Evolutionary conservation across 2,113 vertebrate genomes (phyloP).

Genomic region (Benitochromis conjunctus): DNA sequence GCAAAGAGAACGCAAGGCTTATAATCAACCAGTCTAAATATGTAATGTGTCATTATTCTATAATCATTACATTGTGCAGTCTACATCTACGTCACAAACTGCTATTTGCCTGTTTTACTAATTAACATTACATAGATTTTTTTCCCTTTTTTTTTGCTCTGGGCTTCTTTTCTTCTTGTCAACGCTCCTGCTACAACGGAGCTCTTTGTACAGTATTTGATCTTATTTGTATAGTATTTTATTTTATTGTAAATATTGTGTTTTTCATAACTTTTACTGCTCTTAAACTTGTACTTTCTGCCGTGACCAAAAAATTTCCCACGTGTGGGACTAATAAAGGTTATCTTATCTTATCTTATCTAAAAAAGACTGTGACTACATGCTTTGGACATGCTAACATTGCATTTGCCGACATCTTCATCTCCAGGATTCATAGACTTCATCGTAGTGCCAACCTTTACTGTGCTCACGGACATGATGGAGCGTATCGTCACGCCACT

Average conservation of each 20-base stretch:
- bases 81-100: neutral
- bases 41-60: neutral
- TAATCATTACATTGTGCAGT: neutral
- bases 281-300: too few species aligned
- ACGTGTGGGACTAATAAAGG: too few species aligned
- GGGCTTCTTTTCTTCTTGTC: neutral
- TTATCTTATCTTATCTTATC: too few species aligned
- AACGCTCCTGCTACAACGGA: neutral
- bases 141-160: neutral
- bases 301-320: too few species aligned
- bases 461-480: constrained; percentile 94
- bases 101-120: neutral
- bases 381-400: neutral
- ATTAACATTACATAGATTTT: neutral
- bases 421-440: constrained; percentile 94
- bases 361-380: neutral
- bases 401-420: neutral
- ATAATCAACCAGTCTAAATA: neutral
- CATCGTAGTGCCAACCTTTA: constrained; percentile 97
- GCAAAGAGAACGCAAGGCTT: neutral
- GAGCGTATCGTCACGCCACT: constrained; percentile 93
- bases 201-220: too few species aligned
- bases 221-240: too few species aligned
- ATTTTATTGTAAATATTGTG: too few species aligned
- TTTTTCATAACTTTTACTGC: too few species aligned